Percentiles rank a stretch among this genome's conserved stretches.
Conservation (phyloP, 1,140 invertebrate genomes). For the Reticulitermes speratus region DNA sequence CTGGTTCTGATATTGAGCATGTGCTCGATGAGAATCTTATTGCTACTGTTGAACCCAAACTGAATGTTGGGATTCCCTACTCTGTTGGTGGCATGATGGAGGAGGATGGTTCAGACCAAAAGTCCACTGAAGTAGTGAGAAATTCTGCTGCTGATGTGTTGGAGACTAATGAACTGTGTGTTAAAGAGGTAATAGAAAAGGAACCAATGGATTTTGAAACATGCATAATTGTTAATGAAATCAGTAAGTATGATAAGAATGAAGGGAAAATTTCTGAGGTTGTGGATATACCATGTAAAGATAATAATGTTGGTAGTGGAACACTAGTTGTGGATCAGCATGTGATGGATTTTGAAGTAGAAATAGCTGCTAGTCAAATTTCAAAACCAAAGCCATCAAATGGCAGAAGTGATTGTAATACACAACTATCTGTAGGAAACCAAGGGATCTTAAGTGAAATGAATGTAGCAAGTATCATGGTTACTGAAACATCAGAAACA, state of each 20-base stretch:
- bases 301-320: no score
- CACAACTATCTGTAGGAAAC: no score
- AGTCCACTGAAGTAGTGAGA: background rate
- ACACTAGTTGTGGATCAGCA: background rate
- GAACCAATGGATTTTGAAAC: conserved; percentile 2
- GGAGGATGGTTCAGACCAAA: background rate
- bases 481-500: no score
- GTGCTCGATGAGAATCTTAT: background rate
- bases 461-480: no score
- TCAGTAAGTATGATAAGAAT: background rate
- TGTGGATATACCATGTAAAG: background rate
- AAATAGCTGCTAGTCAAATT: background rate
- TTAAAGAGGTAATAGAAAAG: background rate
- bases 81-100: background rate
- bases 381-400: background rate
- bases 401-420: background rate
- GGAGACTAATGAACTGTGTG: background rate
- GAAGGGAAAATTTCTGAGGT: background rate
- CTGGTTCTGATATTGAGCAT: background rate
- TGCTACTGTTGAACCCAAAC: background rate
- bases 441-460: no score
- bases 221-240: background rate
- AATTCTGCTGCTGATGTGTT: background rate
- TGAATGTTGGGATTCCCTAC: background rate
- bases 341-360: conserved; percentile 1